These are phyloP conservation scores for Caligus rogercresseyi DNA, from an alignment of 1,140 invertebrate species.

Conservation along the genomic window DNA sequence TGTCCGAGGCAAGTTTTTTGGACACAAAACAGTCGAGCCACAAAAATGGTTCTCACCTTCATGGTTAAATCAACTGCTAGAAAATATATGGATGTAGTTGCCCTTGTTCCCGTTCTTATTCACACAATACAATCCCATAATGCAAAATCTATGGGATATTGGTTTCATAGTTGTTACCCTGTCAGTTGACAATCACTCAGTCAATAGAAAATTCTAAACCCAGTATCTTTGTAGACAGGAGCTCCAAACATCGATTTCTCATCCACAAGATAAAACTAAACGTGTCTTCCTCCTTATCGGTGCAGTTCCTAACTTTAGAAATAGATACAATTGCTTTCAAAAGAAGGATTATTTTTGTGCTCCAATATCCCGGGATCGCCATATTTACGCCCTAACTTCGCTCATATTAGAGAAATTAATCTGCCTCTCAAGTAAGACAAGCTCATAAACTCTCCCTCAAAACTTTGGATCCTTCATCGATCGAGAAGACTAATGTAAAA, in stretches of 20 bases:
- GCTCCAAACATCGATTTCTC: not conserved
- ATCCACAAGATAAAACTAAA: not conserved
- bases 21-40: not conserved
- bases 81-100: not conserved
- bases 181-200: not conserved
- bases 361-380: not conserved
- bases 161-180: not conserved
- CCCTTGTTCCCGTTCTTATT: not conserved
- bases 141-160: not conserved
- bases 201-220: slow-evolving; percentile 2
- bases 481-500: slow-evolving; percentile 1
- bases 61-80: slow-evolving; percentile 1
- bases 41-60: slow-evolving; percentile 1
- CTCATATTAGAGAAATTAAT: slow-evolving; percentile 1
- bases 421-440: not conserved
- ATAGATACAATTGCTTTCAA: slow-evolving; percentile 1
- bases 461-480: not conserved
- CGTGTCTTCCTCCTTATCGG: not conserved
- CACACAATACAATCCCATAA: not conserved
- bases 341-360: not conserved
- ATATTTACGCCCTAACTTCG: not conserved
- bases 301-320: not conserved
- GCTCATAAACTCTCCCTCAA: not conserved
- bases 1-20: slow-evolving; percentile 8
- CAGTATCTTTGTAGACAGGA: not conserved